Evolutionary conservation across 2,797 vertebrate genomes (phyloP).

Genomic region (Carduelis carduelis): DNA sequence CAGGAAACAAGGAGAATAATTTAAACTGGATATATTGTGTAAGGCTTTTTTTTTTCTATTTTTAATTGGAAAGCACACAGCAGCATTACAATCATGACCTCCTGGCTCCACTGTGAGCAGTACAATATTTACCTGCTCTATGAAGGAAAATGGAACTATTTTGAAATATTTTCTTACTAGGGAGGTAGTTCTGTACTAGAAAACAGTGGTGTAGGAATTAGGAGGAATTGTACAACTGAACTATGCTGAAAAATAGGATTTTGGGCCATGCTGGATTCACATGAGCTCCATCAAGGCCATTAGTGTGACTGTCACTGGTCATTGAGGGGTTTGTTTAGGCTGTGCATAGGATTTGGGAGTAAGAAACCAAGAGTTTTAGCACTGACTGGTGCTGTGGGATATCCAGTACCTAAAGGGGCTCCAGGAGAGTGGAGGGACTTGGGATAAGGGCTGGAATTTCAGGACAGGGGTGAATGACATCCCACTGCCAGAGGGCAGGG

Average conservation of each 20-base stretch:
- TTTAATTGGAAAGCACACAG: neutral
- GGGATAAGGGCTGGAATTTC: neutral
- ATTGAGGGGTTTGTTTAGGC: neutral
- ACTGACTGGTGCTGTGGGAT: neutral
- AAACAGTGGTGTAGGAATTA: neutral
- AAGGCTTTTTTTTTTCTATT: neutral
- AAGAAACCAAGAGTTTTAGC: neutral
- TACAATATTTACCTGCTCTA: neutral
- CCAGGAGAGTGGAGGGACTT: neutral
- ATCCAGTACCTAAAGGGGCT: neutral
- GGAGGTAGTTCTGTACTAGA: neutral
- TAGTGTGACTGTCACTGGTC: neutral
- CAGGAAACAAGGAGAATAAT: conserved; percentile 6
- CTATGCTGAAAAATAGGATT: neutral
- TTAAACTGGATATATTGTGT: neutral
- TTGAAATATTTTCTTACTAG: neutral
- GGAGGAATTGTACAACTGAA: neutral
- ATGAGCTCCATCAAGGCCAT: neutral
- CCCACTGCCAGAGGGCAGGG: neutral
- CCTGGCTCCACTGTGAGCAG: neutral
- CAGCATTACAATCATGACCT: neutral
- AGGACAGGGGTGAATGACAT: neutral
- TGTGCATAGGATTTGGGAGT: neutral
- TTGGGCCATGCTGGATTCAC: neutral
- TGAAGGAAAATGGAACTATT: neutral